A percentile compares a stretch with the other conserved stretches of the same genome.
These are phyloP conservation scores for Latrodectus elegans DNA, from an alignment of 2,888 invertebrate genomes.

Conservation along the genomic window DNA sequence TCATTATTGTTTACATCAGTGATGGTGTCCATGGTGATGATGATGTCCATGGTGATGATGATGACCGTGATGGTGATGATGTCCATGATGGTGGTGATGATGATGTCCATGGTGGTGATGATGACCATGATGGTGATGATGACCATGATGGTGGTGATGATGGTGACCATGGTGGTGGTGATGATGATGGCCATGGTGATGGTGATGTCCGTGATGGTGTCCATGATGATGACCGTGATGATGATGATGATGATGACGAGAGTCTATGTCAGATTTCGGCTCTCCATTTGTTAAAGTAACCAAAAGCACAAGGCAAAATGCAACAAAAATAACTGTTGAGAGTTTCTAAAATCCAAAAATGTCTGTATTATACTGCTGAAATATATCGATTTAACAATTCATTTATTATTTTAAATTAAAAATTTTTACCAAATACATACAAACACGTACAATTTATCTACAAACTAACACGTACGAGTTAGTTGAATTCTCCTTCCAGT, in stretches of 20 bases:
- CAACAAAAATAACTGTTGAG: conserved; percentile 8
- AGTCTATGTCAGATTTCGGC: not conserved
- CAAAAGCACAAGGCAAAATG: conserved; percentile 16
- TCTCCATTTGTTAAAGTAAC: not conserved
- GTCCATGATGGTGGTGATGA: conserved; percentile 41
- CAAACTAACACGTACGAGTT: too few species aligned
- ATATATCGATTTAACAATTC: not conserved
- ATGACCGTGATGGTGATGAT: conserved; percentile 28
- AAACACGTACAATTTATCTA: too few species aligned
- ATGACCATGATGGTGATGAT: not conserved
- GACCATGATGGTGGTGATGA: conserved; percentile 28
- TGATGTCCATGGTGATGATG: conserved; percentile 2
- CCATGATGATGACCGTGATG: conserved; percentile 49
- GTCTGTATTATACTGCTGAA: not conserved
- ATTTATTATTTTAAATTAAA: not conserved
- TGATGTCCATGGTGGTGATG: conserved; percentile 28
- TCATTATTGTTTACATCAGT: not conserved
- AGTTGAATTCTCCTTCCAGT: too few species aligned
- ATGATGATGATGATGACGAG: conserved; percentile 45
- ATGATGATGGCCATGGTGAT: conserved; percentile 11
- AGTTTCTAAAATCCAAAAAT: conserved; percentile 13
- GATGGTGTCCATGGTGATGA: conserved; percentile 16
- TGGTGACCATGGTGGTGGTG: conserved; percentile 26
- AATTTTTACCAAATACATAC: too few species aligned
- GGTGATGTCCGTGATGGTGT: conserved; percentile 31